Base-by-base conservation (phyloP, 1,140 invertebrate genomes). In the Pseudachorutes palmiensis region DNA sequence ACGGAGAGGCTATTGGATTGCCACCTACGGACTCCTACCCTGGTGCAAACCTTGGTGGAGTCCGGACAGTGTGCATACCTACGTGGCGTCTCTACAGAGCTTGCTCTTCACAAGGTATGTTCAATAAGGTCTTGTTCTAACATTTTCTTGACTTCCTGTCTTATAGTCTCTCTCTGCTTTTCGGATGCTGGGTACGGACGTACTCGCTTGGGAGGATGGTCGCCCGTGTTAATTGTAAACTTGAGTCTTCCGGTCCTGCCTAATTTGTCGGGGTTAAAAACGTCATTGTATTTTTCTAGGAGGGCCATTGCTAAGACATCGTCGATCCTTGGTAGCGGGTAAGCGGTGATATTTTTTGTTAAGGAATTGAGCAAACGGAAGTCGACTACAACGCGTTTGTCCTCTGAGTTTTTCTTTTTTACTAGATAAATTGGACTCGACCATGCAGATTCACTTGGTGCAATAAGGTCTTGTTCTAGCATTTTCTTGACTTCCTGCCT, bases 251-350 rank as follows among this genome's bases (percentile, higher is more conserved):
- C 36, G 19, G 36, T 45, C 36, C 36, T 45, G 9, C 36, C 36
- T 19, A 45, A 12, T 9, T 19, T 9, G 36, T 45, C 36, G 19
- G 36, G 19, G 36, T n/a, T n/a, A n/a, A n/a, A n/a, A n/a, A n/a
- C n/a, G n/a, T n/a, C n/a, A n/a, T n/a, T n/a, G n/a, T n/a, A n/a
- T n/a, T n/a, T n/a, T n/a, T 45, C 36, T 45, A 9, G 9, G 36
- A 45, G 36, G 36, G 36, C 19, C 14, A 66, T 66, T 64, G 78
- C 76, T 12, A 84, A 69, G 24, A 74, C 77, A 16, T 80, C 77
- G 24, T 78, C 76, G 19, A 82, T 78, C 9, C 75, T 73, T 16
- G 81, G 81, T 9, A 84, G 63, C 0, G 82, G 82, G 24, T 60
- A 60, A 22, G 26, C 9, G 3, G 62, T 45, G 64, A 81, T 79